Evolutionary conservation across 64 coral and sea anemone genomes (phyloP).

Genomic region (Cladopsammia gracilis): DNA sequence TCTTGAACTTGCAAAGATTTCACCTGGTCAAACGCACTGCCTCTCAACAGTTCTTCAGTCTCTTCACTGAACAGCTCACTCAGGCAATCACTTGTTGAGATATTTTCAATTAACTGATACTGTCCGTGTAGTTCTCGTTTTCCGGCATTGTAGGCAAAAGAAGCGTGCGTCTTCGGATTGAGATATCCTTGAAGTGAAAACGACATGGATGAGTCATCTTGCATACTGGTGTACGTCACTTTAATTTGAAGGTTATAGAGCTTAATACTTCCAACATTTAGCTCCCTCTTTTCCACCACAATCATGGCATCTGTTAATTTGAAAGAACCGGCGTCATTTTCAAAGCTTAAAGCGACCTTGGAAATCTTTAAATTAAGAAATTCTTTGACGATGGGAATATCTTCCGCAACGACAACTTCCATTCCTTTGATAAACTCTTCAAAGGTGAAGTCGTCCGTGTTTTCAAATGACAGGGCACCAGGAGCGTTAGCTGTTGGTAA

Average conservation of each 20-base stretch:
- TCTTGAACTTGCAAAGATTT: constrained; percentile 4
- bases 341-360: background rate
- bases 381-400: constrained; percentile 23
- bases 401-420: background rate
- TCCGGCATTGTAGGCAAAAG: background rate
- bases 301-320: background rate
- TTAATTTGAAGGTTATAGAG: background rate
- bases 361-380: background rate
- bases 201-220: background rate
- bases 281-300: background rate
- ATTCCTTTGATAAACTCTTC: background rate
- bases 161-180: background rate
- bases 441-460: background rate
- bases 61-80: background rate
- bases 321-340: background rate
- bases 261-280: background rate
- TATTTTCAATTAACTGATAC: background rate
- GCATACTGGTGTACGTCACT: background rate
- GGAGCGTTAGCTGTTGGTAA: background rate
- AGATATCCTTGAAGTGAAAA: constrained; percentile 11
- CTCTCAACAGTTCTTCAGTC: background rate
- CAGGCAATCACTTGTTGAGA: background rate
- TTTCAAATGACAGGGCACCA: background rate
- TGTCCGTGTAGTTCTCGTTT: background rate
- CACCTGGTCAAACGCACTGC: background rate